Base-by-base conservation (phyloP, 2,113 vertebrate species). In the Triplophysa tibetana region DNA sequence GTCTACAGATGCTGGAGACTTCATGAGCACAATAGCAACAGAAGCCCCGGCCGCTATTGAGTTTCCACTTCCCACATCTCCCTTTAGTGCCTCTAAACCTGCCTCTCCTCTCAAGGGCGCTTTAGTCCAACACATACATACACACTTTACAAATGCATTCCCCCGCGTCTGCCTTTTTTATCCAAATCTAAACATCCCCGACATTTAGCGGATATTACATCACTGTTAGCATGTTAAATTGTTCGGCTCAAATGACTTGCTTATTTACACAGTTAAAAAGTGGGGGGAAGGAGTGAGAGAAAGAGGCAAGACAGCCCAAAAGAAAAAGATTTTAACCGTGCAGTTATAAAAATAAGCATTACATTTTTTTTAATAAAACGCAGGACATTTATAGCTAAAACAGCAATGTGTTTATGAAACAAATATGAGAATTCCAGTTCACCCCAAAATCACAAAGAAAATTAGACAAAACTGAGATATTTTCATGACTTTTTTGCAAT, bases 61-160 rank as follows among this genome's bases (percentile, higher is more conserved):
- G 87, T 92, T 93, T 92, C 91, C 88, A 87, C 90, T 92, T 88
- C 89, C 90, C 91, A 90, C 88, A 90, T 91, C 88, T 86, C 85
- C 50, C 88, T 93, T 90, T 90, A 93, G 90, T 91, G 85, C 87
- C 84, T 88, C 89, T 85, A 45, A 82, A 87, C 79, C 89, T 88
- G 91, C 33, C 43, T 45, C 43, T 45, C 89, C 91, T 90, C 91
- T 89, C 91, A 90, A 91, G 89, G 89, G 87, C 91, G 88, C 91
- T 92, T 92, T 89, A 92, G 90, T 89, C 88, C 86, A 86, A 89
- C 85, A 88, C 89, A 89, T 85, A 90, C 79, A 86, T 75, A 82
- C 61, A 85, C 81, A 84, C 82, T 56, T 61, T 65, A 58, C 24
- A 23, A 70, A 26, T 68, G 73, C 70, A 75, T 64, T 50, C n/a